Base-by-base conservation (phyloP, 1,140 invertebrate species). In the Dysdera silvatica region DNA sequence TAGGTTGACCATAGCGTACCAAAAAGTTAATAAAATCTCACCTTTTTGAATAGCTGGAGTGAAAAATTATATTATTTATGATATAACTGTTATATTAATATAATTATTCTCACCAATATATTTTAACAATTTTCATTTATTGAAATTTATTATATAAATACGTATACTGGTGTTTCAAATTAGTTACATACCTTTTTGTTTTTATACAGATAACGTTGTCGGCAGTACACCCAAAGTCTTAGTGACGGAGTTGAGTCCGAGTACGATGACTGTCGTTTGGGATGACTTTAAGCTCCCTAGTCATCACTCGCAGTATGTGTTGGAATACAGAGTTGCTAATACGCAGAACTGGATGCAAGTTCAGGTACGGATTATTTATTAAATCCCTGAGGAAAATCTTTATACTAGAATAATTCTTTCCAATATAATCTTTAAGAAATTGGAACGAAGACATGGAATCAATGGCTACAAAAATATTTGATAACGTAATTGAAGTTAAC, bases 221-320 rank as follows among this genome's bases (percentile, higher is more conserved):
- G 48, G 43, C 37, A 68, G 57, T 29, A 31, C 62, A 53, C 72
- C 75, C 12, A 74, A 75, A 58, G 59, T 76, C 6, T 66, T 76
- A 53, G 70, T 75, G 1, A 74, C 73, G 2, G 47, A 52, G 23
- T 65, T 66, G 23, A 68, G 65, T n/a, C 68, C 67, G 31, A 68
- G 58, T 54, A 69, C 70, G 2, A 52, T 74, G 24, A 74, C 71
- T 10, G 61, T 76, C 20, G 75, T 73, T 6, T 76, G 75, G 72
- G 75, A 76, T 67, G 75, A 76, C 58, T 76, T 76, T 61, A 74
- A 73, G 48, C 62, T 64, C 12, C 66, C 66, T 1, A 65, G 66
- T 51, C 71, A 72, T 58, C 60, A 71, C 20, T 63, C 53, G 2
- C 63, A 69, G 12, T 71, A 74, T 53, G 67, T 71, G 0, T 56